Base-by-base conservation (phyloP, 64 coral and sea anemone species). In the Montipora sp. region DNA sequence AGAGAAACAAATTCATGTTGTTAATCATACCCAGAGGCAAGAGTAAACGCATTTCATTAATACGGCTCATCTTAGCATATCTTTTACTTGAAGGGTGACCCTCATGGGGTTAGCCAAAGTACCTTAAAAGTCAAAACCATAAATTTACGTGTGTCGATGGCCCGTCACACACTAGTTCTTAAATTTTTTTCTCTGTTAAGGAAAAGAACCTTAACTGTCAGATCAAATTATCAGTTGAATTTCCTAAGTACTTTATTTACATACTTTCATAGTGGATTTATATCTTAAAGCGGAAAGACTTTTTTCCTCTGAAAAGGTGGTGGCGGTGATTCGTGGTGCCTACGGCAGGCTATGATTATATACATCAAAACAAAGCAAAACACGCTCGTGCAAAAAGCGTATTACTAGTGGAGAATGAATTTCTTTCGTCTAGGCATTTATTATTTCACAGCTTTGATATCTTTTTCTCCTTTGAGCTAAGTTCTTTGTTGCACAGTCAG, bases 31-130 rank as follows among this genome's bases (percentile, higher is more conserved):
- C 65, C 65, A 85, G 82, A 70, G 44, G 46, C 65, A 71, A 12
- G 65, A 85, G 61, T 71, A 85, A 49, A 70, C 63, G 47, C 63
- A 13, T 71, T 18, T 47, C 20, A 50, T 48, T 85, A 44, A 49
- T 45, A 51, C 82, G 61, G 68, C 61, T 48, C 19, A 47, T 5
- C 65, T 16, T 22, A 47, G 15, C 65, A 44, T 51, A 59, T 18
- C 43, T 85, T 85, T 85, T 85, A 85, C 71, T 85, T 67, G 21
- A n/a, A 70, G 61, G 18, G 70, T 84, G 66, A 85, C 66, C 82
- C 82, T 49, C 68, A 6, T 19, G 69, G 61, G 81, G 81, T 60
- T 36, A 84, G 61, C 9, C 65, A 71, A 85, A 85, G 82, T 85
- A 51, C 82, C 11, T 16, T 85, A 49, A 15, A 47, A 85, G 82